phyloP scores from a whole-genome alignment of 2,113 vertebrate genomes.

The Daboia siamensis region DNA sequence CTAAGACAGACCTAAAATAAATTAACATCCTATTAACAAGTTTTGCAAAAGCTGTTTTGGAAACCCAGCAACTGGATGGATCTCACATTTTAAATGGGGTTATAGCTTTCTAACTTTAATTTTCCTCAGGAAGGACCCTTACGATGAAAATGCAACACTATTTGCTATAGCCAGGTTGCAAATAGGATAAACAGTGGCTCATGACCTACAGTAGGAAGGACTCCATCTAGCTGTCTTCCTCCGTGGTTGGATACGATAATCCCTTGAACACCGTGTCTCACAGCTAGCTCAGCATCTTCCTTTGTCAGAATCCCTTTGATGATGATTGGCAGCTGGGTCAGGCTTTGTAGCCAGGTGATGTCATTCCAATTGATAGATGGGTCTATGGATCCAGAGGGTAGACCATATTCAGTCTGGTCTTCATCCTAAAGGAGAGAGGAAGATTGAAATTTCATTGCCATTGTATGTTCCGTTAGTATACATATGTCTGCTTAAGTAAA shows the following conservation, averaged over 20 bases:
- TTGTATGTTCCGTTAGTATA: not conserved
- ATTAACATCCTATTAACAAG: not conserved
- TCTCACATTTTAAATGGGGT: not conserved
- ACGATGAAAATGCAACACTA: not conserved
- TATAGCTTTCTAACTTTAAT: not conserved
- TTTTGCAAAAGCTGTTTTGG: not conserved
- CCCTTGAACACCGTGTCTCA: conserved; percentile 85
- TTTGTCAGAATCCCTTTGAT: conserved; percentile 96
- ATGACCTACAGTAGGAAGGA: conserved; percentile 80
- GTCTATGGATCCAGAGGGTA: conserved; percentile 77
- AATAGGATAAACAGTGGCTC: accelerated
- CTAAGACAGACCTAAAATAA: not conserved
- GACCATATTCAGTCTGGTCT: conserved; percentile 58
- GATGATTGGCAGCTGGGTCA: conserved; percentile 88
- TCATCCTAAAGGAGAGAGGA: conserved; percentile 62
- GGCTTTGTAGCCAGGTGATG: conserved; percentile 81
- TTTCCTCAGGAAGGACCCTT: not conserved
- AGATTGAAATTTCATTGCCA: conserved; percentile 13
- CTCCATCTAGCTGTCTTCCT: conserved; percentile 91
- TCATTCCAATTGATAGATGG: conserved; percentile 89
- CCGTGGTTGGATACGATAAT: conserved; percentile 97
- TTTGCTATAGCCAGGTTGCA: not conserved
- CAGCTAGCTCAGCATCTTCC: conserved; percentile 91
- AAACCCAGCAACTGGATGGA: not conserved
- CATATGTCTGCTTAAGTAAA: not conserved